Percentiles rank a stretch among this genome's conserved stretches.
Evolutionary conservation across 2,113 vertebrate genomes (phyloP).

Genomic region (Silurus asotus): DNA sequence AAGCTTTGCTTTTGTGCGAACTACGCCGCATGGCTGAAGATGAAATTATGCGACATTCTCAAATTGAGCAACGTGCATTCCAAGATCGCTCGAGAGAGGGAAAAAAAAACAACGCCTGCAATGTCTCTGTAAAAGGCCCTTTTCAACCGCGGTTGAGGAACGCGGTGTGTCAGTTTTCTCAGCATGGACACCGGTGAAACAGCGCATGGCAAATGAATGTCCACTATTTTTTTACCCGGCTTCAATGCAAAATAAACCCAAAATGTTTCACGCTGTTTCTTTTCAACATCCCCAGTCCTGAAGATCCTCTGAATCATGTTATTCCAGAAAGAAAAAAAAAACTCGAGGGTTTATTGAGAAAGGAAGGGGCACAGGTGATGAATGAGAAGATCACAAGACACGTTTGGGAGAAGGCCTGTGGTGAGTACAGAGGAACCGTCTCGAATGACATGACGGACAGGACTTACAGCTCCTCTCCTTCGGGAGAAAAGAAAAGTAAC

Average conservation of each 20-base stretch:
- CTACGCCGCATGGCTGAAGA: conserved; percentile 34
- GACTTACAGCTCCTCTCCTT: conserved; percentile 52
- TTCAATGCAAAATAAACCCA: conserved; percentile 19
- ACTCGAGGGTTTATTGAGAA: conserved; percentile 45
- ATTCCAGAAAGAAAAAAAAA: not conserved
- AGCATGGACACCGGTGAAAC: conserved; percentile 61
- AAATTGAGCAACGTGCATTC: conserved; percentile 69
- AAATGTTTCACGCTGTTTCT: not conserved
- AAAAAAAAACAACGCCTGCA: conserved; percentile 63
- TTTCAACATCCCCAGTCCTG: not conserved
- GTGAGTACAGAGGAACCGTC: conserved; percentile 60
- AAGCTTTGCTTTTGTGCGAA: conserved; percentile 28
- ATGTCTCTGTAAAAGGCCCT: conserved; percentile 67
- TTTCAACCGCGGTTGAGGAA: conserved; percentile 59
- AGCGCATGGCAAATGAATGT: conserved; percentile 66
- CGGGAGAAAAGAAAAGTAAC: not conserved
- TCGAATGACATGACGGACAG: conserved; percentile 63
- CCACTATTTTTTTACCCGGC: conserved; percentile 19
- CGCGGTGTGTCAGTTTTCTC: conserved; percentile 63
- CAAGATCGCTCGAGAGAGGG: conserved; percentile 51
- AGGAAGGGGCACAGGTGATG: conserved; percentile 62
- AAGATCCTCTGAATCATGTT: conserved; percentile 5
- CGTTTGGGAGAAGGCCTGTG: conserved; percentile 50
- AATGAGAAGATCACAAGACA: conserved; percentile 68
- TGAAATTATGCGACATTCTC: conserved; percentile 64